Base-by-base conservation (phyloP, 2,888 invertebrate species). In the Phyto melanocephala region DNA sequence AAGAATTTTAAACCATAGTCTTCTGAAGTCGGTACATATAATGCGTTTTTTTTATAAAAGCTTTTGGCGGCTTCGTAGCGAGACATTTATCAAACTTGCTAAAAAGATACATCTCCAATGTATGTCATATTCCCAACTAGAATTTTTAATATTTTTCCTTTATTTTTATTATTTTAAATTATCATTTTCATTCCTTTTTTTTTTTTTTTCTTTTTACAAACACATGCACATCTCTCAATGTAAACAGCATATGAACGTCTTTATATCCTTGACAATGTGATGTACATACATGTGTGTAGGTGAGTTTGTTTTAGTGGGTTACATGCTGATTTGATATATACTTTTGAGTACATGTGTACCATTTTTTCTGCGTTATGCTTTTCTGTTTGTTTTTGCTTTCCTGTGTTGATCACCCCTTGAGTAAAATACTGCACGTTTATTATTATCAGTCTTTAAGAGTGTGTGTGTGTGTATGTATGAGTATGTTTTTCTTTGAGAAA, bases 201-300 rank as follows among this genome's bases (percentile, higher is more conserved):
- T 28, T 4, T 47, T 33, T 24, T 13, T 22, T 24, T 47, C n/a
- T 17, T 28, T 2, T 33, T 6, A 28, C 10, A 33, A 33, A 17
- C n/a, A 10, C 8, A 37, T 8, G 20, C 15, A 13, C 54, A 15
- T 7, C n/a, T n/a, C n/a, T n/a, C n/a, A n/a, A 45, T 42, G 10
- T 24, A 7, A 11, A 65, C 42, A 13, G 10, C 17, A 58, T 63
- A n/a, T 58, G 52, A 75, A 58, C 70, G 75, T 76, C 40, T 60
- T 67, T 72, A 50, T 70, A 71, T 79, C 79, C 82, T 63, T 82
- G 65, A 63, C 58, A 82, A 71, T 75, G 65, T 70, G 33, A 11
- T 33, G 50, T 42, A 28, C 42, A 7, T 15, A 15, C 42, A 17
- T 60, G 5, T 10, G 28, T 47, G 24, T 37, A 10, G 50, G 7